phyloP scores from a whole-genome alignment of 2,797 vertebrate genomes.

The Acanthurus leucopareius region DNA sequence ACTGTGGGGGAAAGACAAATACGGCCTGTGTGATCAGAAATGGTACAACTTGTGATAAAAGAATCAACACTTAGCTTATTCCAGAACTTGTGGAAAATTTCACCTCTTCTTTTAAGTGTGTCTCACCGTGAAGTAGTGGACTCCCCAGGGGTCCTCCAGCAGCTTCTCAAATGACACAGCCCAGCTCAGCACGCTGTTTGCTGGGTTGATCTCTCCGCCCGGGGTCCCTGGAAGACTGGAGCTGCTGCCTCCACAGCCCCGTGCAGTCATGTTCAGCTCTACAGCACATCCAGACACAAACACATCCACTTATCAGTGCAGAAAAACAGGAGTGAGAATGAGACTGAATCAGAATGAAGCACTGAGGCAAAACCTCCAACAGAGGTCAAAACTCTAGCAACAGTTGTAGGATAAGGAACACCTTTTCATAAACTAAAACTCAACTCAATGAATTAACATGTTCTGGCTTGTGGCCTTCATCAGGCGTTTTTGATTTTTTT shows the following conservation, averaged over 20 bases:
- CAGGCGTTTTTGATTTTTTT: too few relatives aligned
- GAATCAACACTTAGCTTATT: not conserved
- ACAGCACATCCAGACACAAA: conserved; percentile 58
- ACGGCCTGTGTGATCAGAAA: conserved; percentile 1
- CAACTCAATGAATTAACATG: too few relatives aligned
- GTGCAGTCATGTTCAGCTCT: conserved; percentile 92
- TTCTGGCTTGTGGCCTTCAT: too few relatives aligned
- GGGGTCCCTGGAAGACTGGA: conserved; percentile 88
- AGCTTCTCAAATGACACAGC: conserved; percentile 95
- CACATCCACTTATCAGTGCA: conserved; percentile 61
- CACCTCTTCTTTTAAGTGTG: not conserved
- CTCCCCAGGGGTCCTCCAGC: conserved; percentile 91
- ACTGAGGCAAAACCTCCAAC: too few relatives aligned
- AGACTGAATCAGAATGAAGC: conserved; percentile 45
- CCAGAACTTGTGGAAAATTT: not conserved
- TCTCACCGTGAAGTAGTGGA: conserved; percentile 94
- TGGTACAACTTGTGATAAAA: not conserved
- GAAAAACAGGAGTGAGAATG: conserved; percentile 29
- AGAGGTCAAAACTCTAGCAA: too few relatives aligned
- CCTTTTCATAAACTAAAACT: too few relatives aligned
- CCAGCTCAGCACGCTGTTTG: conserved; percentile 90
- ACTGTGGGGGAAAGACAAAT: conserved; percentile 80
- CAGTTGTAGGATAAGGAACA: too few relatives aligned
- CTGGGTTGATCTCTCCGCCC: conserved; percentile 61
- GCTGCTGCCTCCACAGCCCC: conserved; percentile 88